Conservation (phyloP, 2,113 vertebrate species). For the Naja naja region DNA sequence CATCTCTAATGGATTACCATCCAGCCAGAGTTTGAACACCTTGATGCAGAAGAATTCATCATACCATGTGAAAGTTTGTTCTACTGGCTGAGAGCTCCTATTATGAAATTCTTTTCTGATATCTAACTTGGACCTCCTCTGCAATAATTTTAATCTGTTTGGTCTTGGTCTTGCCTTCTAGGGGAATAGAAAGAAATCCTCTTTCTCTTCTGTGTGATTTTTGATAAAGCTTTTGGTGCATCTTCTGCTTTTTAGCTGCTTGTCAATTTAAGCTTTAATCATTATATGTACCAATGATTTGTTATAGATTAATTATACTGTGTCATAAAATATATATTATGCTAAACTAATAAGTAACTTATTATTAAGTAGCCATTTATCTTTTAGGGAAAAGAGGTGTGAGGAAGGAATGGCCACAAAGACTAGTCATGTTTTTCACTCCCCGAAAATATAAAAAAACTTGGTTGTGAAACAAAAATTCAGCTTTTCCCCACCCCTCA, state of each 20-base stretch:
- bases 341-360: background rate
- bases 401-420: background rate
- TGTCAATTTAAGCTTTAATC: background rate
- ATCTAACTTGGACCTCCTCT: background rate
- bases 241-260: background rate
- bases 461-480: background rate
- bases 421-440: background rate
- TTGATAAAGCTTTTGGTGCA: background rate
- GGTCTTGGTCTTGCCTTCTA: background rate
- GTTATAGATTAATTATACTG: background rate
- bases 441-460: background rate
- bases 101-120: background rate
- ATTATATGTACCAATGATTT: background rate
- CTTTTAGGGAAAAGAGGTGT: background rate
- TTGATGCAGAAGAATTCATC: background rate
- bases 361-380: background rate
- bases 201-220: background rate
- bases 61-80: background rate
- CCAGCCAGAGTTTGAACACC: background rate
- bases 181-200: background rate
- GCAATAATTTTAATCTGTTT: background rate
- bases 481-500: background rate
- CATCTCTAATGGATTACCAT: background rate
- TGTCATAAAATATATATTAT: background rate
- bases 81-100: background rate